Conservation (phyloP, 2,888 invertebrate genomes). For the Ectobius pallidus region DNA sequence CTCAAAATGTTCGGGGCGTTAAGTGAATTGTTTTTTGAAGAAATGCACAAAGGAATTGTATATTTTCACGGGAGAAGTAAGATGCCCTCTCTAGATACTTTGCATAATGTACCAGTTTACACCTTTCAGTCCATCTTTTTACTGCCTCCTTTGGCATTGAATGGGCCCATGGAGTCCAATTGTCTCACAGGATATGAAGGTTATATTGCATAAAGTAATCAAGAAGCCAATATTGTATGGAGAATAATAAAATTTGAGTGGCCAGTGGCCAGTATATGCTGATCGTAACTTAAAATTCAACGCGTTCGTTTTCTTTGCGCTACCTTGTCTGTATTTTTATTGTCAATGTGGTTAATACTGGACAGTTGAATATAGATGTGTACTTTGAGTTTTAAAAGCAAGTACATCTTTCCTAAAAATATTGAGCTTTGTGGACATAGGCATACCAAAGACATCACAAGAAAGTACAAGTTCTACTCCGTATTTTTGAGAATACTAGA, state of each 20-base stretch:
- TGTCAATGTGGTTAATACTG: too few relatives aligned
- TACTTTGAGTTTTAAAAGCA: too few relatives aligned
- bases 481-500: too few relatives aligned
- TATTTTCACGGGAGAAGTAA: neutral
- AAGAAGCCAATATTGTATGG: conserved; percentile 8
- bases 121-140: conserved; percentile 6
- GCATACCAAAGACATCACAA: too few relatives aligned
- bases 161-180: neutral
- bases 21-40: conserved; percentile 7
- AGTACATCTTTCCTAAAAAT: too few relatives aligned
- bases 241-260: neutral
- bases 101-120: neutral
- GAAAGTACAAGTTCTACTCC: too few relatives aligned
- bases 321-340: too few relatives aligned
- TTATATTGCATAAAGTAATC: neutral
- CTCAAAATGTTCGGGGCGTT: too few relatives aligned
- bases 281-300: neutral
- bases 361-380: too few relatives aligned
- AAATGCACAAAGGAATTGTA: conserved; percentile 2
- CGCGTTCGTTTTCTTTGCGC: too few relatives aligned
- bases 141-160: neutral
- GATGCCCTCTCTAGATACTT: neutral
- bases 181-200: neutral
- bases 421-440: too few relatives aligned
- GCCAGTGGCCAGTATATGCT: neutral